phyloP scores from a whole-genome alignment of 2,888 invertebrate species.

The Vanessa cardui region DNA sequence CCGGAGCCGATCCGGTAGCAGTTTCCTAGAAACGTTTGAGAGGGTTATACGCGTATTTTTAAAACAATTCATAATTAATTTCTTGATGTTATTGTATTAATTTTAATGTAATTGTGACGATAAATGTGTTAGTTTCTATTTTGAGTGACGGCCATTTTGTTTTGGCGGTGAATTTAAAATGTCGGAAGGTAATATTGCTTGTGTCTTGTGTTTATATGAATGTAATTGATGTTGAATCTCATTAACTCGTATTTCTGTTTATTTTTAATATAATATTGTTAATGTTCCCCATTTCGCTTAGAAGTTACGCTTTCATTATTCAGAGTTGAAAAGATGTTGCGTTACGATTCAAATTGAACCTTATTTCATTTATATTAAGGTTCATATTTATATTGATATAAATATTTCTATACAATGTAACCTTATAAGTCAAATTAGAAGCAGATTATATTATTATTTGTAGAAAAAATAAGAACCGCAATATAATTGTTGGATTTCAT shows the following conservation, averaged over 20 bases:
- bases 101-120: not conserved
- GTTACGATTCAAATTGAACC: too few species aligned
- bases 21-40: constrained; percentile 34
- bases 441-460: too few species aligned
- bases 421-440: too few species aligned
- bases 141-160: constrained; percentile 21
- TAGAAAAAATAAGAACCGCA: too few species aligned
- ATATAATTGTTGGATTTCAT: too few species aligned
- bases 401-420: too few species aligned
- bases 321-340: too few species aligned
- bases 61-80: not conserved
- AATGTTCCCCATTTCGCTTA: not conserved
- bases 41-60: constrained; percentile 25
- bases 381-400: too few species aligned
- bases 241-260: not conserved
- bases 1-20: constrained; percentile 20
- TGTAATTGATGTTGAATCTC: not conserved
- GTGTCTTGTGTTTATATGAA: not conserved
- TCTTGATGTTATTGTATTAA: not conserved
- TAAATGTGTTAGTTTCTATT: not conserved
- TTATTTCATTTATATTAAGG: too few species aligned
- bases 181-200: constrained; percentile 13
- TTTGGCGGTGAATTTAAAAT: constrained; percentile 22
- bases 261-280: not conserved
- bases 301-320: too few species aligned